These are phyloP conservation scores for Phragmatobia fuliginosa DNA, from an alignment of 2,888 invertebrate species.

Conservation along the genomic window DNA sequence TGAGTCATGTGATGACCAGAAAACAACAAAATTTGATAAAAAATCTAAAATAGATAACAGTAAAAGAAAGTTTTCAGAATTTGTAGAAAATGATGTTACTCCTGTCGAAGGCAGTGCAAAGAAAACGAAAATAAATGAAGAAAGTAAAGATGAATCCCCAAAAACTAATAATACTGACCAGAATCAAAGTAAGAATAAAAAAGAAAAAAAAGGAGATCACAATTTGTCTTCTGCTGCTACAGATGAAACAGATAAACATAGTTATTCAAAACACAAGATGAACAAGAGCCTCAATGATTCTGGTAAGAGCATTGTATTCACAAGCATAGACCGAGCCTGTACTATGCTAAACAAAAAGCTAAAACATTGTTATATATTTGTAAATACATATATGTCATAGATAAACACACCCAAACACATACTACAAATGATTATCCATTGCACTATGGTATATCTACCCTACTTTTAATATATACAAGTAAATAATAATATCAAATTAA, in stretches of 20 bases:
- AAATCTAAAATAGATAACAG: slow-evolving; percentile 55
- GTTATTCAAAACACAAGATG: slow-evolving; percentile 53
- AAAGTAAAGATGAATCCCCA: slow-evolving; percentile 7
- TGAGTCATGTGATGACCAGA: slow-evolving; percentile 18
- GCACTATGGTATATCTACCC: too few relatives aligned
- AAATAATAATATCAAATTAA: too few relatives aligned
- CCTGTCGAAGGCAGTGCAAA: slow-evolving; percentile 42
- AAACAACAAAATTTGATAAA: slow-evolving; percentile 41
- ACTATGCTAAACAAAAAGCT: too few relatives aligned
- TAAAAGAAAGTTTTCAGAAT: slow-evolving; percentile 68
- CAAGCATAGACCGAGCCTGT: too few relatives aligned
- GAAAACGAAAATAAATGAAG: slow-evolving; percentile 37
- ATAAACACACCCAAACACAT: too few relatives aligned
- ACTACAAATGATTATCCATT: too few relatives aligned
- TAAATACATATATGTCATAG: too few relatives aligned
- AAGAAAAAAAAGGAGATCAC: slow-evolving; percentile 24
- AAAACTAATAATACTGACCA: background rate
- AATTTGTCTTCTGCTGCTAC: slow-evolving; percentile 44
- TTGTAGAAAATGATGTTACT: slow-evolving; percentile 55
- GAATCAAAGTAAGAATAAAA: slow-evolving; percentile 22
- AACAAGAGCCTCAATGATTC: slow-evolving; percentile 76
- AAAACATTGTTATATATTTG: too few relatives aligned
- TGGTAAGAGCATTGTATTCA: slow-evolving; percentile 58
- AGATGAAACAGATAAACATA: slow-evolving; percentile 27
- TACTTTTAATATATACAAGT: too few relatives aligned